These are phyloP conservation scores for Xenopus petersii DNA, from an alignment of 2,797 vertebrate genomes.

Conservation along the genomic window DNA sequence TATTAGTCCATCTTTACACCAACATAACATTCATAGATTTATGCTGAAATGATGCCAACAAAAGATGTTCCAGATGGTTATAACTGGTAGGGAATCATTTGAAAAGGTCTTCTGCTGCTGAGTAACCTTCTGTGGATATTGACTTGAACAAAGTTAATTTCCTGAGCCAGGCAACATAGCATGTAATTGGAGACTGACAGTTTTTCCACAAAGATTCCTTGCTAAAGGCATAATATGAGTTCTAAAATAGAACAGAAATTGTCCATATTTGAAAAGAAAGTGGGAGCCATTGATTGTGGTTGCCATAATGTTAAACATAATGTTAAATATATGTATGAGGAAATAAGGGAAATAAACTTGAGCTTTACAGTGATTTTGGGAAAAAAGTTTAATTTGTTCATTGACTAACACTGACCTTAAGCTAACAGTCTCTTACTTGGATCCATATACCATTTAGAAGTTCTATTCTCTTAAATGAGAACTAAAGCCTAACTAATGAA, in stretches of 20 bases:
- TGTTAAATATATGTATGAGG: too few relatives aligned
- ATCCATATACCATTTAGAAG: too few relatives aligned
- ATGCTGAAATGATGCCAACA: slow-evolving; percentile 28
- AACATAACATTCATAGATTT: background rate
- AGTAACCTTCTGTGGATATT: slow-evolving; percentile 36
- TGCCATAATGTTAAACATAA: too few relatives aligned
- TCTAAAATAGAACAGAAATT: background rate
- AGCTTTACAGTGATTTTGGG: too few relatives aligned
- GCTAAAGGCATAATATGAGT: background rate
- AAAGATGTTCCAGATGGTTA: slow-evolving; percentile 25
- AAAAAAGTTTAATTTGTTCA: too few relatives aligned
- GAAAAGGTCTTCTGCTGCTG: slow-evolving; percentile 25
- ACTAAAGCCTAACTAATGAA: too few relatives aligned
- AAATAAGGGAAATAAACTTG: too few relatives aligned
- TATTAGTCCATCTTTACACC: too few relatives aligned
- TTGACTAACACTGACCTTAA: too few relatives aligned
- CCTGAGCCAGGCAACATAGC: slow-evolving; percentile 31
- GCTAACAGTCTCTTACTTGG: too few relatives aligned
- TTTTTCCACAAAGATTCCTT: slow-evolving; percentile 1
- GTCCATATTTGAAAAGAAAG: background rate
- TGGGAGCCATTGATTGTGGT: background rate
- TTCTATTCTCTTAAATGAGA: too few relatives aligned
- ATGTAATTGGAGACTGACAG: slow-evolving; percentile 1
- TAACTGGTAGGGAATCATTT: slow-evolving; percentile 24
- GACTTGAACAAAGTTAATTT: slow-evolving; percentile 26